These are phyloP conservation scores for Rhizomys pruinosus DNA, from an alignment of 2,113 vertebrate species.

Conservation along the genomic window DNA sequence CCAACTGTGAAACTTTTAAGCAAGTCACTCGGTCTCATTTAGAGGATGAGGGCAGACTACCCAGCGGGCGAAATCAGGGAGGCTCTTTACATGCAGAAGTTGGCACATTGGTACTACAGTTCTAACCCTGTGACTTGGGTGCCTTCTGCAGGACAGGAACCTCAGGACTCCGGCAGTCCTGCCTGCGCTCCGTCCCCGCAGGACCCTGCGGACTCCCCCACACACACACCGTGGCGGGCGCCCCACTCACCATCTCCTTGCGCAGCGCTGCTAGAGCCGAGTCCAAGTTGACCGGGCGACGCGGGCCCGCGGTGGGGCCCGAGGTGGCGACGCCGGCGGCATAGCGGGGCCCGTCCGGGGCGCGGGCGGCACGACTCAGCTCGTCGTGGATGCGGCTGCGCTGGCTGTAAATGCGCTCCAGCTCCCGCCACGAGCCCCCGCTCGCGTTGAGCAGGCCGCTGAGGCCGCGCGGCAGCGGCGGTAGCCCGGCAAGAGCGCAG, in stretches of 20 bases:
- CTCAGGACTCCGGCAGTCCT: no score
- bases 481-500: no score
- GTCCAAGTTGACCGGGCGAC: slow-evolving; percentile 87
- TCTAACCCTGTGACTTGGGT: not conserved
- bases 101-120: not conserved
- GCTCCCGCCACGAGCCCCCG: no score
- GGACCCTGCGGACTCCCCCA: not conserved
- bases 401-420: no score
- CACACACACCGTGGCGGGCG: not conserved
- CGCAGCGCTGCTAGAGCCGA: slow-evolving; percentile 87
- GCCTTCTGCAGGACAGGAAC: not conserved
- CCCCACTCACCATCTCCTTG: slow-evolving; percentile 89
- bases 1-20: slow-evolving; percentile 8
- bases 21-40: not conserved
- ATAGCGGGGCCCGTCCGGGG: no score
- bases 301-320: slow-evolving; percentile 76
- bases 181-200: not conserved
- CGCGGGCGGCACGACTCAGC: no score
- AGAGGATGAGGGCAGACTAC: not conserved
- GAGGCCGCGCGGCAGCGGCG: no score
- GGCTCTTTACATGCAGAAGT: not conserved
- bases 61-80: not conserved
- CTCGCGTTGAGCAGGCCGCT: no score
- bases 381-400: no score
- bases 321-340: slow-evolving; percentile 67